phyloP scores from a whole-genome alignment of 2,797 vertebrate species.

The Prunella strophiata region DNA sequence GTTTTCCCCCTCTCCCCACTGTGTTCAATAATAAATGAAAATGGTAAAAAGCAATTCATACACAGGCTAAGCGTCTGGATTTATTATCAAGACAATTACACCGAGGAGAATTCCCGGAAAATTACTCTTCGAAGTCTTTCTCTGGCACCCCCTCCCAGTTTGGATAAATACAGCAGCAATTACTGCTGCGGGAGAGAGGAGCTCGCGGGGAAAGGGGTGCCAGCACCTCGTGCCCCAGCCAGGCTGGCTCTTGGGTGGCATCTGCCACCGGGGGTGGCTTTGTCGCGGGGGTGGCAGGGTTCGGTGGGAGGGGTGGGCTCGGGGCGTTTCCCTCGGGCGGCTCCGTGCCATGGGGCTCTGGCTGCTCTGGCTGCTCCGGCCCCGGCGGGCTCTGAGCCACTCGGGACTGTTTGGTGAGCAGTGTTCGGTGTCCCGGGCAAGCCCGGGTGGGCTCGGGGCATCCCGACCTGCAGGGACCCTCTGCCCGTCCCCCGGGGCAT shows the following conservation, averaged over 20 bases:
- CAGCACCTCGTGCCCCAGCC: background rate
- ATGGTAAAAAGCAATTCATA: conserved; percentile 60
- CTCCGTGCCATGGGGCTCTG: fast-evolving
- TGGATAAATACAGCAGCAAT: conserved; percentile 56
- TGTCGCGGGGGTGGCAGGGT: fast-evolving
- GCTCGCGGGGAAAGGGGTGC: background rate
- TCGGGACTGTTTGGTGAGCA: background rate
- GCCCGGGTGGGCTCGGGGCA: background rate
- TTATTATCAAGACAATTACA: conserved; percentile 64
- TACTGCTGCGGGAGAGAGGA: conserved; percentile 16
- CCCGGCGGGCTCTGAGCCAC: fast-evolving
- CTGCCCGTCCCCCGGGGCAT: background rate
- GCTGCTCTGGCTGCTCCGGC: fast-evolving
- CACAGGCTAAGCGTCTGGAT: conserved; percentile 34
- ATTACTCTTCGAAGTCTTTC: conserved; percentile 65
- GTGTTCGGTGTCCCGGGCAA: fast-evolving
- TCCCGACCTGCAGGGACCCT: fast-evolving
- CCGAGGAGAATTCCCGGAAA: conserved; percentile 50
- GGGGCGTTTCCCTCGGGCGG: fast-evolving
- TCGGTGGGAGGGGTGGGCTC: fast-evolving
- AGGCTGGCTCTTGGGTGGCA: background rate
- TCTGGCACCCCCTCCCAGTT: conserved; percentile 60
- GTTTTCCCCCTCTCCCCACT: conserved; percentile 59
- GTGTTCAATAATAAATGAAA: conserved; percentile 75
- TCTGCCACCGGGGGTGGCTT: background rate